A percentile compares a stretch with the other conserved stretches of the same genome.
Evolutionary conservation across 2,113 vertebrate species (phyloP).

Genomic region (Eira barbara): DNA sequence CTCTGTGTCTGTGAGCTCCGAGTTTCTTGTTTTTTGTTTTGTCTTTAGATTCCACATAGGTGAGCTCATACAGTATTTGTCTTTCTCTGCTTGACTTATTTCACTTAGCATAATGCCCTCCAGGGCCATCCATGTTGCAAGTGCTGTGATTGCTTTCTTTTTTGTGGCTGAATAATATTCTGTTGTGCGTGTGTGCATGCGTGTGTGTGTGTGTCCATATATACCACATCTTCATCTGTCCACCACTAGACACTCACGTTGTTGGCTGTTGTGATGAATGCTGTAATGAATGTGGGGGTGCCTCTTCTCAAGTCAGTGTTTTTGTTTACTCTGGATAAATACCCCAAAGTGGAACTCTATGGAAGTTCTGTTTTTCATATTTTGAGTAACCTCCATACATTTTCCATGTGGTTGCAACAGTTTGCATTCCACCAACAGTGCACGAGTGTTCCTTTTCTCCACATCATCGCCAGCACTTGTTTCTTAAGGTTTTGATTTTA

Average conservation of each 20-base stretch:
- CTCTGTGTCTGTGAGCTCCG: background rate
- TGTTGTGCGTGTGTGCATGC: background rate
- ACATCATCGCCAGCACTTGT: background rate
- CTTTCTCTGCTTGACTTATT: background rate
- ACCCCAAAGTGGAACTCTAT: background rate
- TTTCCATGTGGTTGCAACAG: background rate
- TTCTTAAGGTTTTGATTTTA: background rate
- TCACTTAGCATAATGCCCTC: background rate
- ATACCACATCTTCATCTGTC: background rate
- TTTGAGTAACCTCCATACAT: background rate
- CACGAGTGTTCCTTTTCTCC: background rate
- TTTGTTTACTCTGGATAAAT: background rate
- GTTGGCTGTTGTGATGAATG: background rate
- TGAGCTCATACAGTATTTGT: background rate
- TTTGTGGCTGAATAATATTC: background rate
- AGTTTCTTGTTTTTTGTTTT: background rate
- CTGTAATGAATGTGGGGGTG: background rate
- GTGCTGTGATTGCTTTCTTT: background rate
- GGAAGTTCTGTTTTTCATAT: too few relatives aligned
- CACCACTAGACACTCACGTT: too few relatives aligned
- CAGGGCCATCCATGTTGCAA: background rate
- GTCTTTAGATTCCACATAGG: background rate
- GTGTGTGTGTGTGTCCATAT: background rate
- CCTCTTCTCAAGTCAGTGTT: background rate
- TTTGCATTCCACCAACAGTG: background rate